Conservation (phyloP, 1,140 invertebrate genomes). For the Ostrea edulis region DNA sequence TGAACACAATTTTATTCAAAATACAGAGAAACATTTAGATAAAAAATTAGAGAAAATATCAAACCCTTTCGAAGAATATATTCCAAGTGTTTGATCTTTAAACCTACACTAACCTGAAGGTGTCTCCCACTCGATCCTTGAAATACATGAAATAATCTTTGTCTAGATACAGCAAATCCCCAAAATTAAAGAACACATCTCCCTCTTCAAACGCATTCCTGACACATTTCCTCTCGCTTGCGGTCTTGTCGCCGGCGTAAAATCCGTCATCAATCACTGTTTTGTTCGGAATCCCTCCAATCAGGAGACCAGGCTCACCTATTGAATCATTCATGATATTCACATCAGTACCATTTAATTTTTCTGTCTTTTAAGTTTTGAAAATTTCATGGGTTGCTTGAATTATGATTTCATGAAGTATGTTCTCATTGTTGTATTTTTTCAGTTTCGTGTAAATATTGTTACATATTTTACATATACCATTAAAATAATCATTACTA, state of each 20-base stretch:
- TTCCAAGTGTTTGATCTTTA: too few relatives aligned
- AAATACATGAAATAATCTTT: conserved; percentile 79
- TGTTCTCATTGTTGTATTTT: too few relatives aligned
- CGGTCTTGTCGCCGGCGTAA: conserved; percentile 69
- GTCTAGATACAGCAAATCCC: conserved; percentile 76
- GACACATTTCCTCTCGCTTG: conserved; percentile 73
- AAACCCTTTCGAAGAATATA: too few relatives aligned
- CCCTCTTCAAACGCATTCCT: conserved; percentile 71
- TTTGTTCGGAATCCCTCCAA: conserved; percentile 47
- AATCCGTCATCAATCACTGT: conserved; percentile 44
- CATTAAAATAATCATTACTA: too few relatives aligned
- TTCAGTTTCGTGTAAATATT: too few relatives aligned
- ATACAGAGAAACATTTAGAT: too few relatives aligned
- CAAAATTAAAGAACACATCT: conserved; percentile 76
- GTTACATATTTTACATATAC: too few relatives aligned
- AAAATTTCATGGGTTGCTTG: too few relatives aligned
- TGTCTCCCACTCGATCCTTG: conserved; percentile 78
- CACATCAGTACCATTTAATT: not conserved
- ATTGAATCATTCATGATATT: not conserved
- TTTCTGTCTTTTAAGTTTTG: too few relatives aligned
- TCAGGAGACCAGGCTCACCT: conserved; percentile 71
- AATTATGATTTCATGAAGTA: too few relatives aligned
- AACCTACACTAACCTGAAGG: conserved; percentile 72
- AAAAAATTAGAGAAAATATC: too few relatives aligned
- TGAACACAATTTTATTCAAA: not conserved